Percentiles rank a stretch among this genome's conserved stretches.
Evolutionary conservation across 2,113 vertebrate species (phyloP).

Genomic region (Octodon degus): DNA sequence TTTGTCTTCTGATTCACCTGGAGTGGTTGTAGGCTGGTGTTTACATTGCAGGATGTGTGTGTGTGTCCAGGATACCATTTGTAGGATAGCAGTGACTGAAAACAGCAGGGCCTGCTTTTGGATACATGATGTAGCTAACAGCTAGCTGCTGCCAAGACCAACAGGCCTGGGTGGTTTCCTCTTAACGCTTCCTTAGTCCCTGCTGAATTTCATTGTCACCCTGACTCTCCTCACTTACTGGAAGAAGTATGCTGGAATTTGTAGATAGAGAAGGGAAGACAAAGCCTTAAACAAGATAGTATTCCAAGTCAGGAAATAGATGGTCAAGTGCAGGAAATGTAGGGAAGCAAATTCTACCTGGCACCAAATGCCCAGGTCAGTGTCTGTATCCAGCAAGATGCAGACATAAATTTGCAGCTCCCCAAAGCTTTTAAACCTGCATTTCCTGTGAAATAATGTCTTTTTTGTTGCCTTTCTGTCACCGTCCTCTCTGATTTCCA

Average conservation of each 20-base stretch:
- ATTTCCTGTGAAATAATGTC: not conserved
- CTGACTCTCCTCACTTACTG: not conserved
- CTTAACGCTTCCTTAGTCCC: not conserved
- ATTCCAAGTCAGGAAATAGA: not conserved
- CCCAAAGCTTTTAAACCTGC: not conserved
- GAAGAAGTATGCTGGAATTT: conserved; percentile 9
- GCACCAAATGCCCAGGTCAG: not conserved
- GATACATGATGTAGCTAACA: conserved; percentile 21
- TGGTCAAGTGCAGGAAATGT: not conserved
- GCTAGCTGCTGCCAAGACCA: conserved; percentile 29
- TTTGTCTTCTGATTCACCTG: not conserved
- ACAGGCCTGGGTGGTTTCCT: not conserved
- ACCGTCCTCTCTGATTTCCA: not conserved
- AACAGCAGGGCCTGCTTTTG: not conserved
- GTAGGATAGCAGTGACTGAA: conserved; percentile 26
- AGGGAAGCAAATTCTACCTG: not conserved
- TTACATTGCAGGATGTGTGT: not conserved
- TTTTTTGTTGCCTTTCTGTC: not conserved
- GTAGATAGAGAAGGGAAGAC: not conserved
- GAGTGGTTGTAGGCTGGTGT: not conserved
- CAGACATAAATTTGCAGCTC: not conserved
- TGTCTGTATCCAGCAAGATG: not conserved
- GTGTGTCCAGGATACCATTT: not conserved
- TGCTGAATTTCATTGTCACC: not conserved
- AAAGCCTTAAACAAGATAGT: not conserved